phyloP scores from a whole-genome alignment of 1,140 invertebrate species.

The Uloborus diversus region DNA sequence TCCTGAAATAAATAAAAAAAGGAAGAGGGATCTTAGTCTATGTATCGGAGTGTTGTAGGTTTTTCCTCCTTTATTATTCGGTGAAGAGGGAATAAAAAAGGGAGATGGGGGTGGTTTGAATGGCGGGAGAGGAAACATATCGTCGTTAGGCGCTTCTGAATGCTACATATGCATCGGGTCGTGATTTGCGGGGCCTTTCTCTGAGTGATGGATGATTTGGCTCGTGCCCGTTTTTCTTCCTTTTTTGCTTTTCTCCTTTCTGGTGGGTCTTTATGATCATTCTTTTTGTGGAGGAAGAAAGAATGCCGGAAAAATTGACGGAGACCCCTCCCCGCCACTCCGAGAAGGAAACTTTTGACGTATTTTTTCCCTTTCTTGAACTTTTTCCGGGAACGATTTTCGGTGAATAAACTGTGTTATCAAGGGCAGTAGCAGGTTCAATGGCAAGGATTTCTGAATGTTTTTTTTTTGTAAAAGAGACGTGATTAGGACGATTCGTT shows the following conservation, averaged over 20 bases:
- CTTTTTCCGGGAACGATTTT: neutral
- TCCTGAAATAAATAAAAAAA: neutral
- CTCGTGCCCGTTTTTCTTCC: neutral
- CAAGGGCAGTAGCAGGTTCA: too few species aligned
- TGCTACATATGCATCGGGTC: constrained; percentile 6
- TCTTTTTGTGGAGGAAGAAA: neutral
- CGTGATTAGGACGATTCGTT: too few species aligned
- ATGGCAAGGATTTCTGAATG: too few species aligned
- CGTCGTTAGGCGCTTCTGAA: constrained; percentile 4
- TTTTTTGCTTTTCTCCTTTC: neutral
- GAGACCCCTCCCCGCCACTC: neutral
- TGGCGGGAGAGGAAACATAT: constrained; percentile 10
- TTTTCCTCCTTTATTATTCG: neutral
- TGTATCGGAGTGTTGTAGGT: constrained; percentile 1
- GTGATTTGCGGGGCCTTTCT: constrained; percentile 3
- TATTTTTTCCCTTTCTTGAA: neutral
- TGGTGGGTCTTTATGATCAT: neutral
- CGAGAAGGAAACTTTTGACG: neutral
- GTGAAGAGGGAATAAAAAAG: neutral
- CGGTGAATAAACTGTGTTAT: too few species aligned
- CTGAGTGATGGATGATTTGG: constrained; percentile 8
- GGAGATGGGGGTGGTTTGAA: neutral
- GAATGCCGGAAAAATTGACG: neutral
- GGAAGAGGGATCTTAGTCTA: too few species aligned
- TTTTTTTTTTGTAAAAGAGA: too few species aligned